These are phyloP conservation scores for Drosophila trapezifrons DNA, from an alignment of 1,140 invertebrate genomes.

Conservation along the genomic window DNA sequence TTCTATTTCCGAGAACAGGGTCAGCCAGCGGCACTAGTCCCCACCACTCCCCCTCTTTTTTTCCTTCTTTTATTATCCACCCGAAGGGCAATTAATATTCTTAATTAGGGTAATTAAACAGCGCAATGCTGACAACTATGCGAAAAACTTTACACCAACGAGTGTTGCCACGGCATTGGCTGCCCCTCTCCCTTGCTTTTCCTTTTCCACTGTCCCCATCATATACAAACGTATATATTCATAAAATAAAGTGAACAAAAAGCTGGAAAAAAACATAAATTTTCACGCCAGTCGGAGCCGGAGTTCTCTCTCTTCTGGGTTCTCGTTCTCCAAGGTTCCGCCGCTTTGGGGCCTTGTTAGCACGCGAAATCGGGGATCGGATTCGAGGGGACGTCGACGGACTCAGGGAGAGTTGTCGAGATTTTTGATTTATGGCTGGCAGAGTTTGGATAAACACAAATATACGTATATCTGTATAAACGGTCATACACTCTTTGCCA, in stretches of 20 bases:
- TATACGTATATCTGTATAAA: slow-evolving; percentile 25
- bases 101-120: slow-evolving; percentile 84
- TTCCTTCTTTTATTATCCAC: slow-evolving; percentile 37
- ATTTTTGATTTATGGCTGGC: slow-evolving; percentile 72
- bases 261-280: slow-evolving; percentile 71
- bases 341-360: slow-evolving; percentile 62
- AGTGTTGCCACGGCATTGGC: slow-evolving; percentile 45
- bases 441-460: slow-evolving; percentile 43
- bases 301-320: slow-evolving; percentile 27
- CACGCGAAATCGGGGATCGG: slow-evolving; percentile 65
- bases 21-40: slow-evolving; percentile 7
- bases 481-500: slow-evolving; percentile 17
- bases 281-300: slow-evolving; percentile 57
- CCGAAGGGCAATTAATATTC: slow-evolving; percentile 82
- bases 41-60: neutral
- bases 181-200: slow-evolving; percentile 14
- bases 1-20: slow-evolving; percentile 65
- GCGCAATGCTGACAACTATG: slow-evolving; percentile 81
- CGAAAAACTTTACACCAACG: slow-evolving; percentile 61
- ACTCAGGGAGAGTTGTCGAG: slow-evolving; percentile 45
- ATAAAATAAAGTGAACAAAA: slow-evolving; percentile 47
- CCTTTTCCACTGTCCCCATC: slow-evolving; percentile 24
- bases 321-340: slow-evolving; percentile 53
- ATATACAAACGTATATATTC: slow-evolving; percentile 25
- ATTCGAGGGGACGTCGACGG: slow-evolving; percentile 2